Evolutionary conservation across 2,113 vertebrate genomes (phyloP), one percentile per base, ranked within the genome.

Genomic region (Oryzias javanicus): DNA sequence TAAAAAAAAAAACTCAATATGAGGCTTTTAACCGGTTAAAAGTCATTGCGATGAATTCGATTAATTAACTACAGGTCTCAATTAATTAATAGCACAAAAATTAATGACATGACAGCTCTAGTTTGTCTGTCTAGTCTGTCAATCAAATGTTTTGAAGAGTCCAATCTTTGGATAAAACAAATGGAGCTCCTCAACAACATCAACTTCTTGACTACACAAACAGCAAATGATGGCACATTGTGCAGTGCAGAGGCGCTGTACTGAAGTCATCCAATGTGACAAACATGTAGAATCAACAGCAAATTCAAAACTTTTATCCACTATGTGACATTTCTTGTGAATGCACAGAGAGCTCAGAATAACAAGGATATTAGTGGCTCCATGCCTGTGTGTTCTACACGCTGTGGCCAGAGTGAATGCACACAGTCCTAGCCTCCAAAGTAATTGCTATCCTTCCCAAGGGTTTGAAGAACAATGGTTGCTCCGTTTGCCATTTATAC

Each of bases 401-500:
- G 49, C 15, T 54, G 5, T 2, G 18, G 46, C 57, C 20, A 64
- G 25, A 64, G 48, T 67, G 42, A 67, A n/a, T 58, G 20, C 5
- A 48, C 56, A 66, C 54, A 74, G 49, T 42, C 17, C 45, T 50
- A 66, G 45, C 29, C 47, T 71, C 51, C 46, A 20, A 68, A 62
- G 66, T 83, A 70, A 79, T 77, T 82, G 64, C 64, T 24, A 79
- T 44, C 13, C 42, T 60, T 57, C 57, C 55, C 16, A 47, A 52
- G 56, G 65, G 42, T 56, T 74, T 65, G 29, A 72, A 56, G 60
- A 72, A 66, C 60, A 70, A 49, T 51, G 60, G 68, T 67, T 47
- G 58, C 60, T 63, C 45, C 64, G 60, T 69, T 67, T 76, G 75
- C 63, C 75, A 82, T 82, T 79, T 65, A 76, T 65, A 68, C 53